Conservation (phyloP, 2,888 invertebrate species). For the Lamellibrachia satsuma region DNA sequence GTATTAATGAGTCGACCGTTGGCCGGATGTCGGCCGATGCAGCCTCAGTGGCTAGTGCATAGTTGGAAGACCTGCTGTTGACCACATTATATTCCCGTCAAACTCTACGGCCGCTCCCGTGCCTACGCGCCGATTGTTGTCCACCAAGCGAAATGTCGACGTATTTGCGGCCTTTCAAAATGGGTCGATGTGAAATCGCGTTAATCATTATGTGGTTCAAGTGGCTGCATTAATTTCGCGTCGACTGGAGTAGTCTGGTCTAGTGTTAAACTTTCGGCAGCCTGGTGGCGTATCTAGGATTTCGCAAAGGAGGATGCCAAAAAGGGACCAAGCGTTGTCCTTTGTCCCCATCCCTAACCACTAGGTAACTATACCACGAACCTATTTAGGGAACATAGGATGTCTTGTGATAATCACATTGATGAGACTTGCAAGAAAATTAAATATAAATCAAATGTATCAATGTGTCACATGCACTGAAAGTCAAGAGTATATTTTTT, state of each 20-base stretch:
- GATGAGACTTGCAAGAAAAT: no score
- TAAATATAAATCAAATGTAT: background rate
- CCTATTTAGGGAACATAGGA: no score
- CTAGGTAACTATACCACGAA: no score
- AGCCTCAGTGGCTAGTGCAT: background rate
- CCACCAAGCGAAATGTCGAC: background rate
- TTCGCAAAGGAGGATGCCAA: no score
- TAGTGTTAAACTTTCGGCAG: background rate
- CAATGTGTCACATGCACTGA: background rate
- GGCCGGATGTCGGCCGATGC: background rate
- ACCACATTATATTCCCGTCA: background rate
- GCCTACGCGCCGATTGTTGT: background rate
- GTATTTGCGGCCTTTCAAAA: background rate
- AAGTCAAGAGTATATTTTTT: background rate
- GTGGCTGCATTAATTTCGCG: slow-evolving; percentile 10
- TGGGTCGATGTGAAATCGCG: background rate
- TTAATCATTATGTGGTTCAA: background rate
- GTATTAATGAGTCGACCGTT: slow-evolving; percentile 5
- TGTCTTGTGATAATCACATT: no score
- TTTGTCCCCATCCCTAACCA: no score
- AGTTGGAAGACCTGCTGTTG: background rate
- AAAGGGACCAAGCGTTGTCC: no score
- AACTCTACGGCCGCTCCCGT: background rate
- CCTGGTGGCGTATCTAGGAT: no score
- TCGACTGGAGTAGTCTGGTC: background rate